These are phyloP conservation scores for Sogatella furcifera DNA, from an alignment of 1,140 invertebrate genomes.

Conservation along the genomic window DNA sequence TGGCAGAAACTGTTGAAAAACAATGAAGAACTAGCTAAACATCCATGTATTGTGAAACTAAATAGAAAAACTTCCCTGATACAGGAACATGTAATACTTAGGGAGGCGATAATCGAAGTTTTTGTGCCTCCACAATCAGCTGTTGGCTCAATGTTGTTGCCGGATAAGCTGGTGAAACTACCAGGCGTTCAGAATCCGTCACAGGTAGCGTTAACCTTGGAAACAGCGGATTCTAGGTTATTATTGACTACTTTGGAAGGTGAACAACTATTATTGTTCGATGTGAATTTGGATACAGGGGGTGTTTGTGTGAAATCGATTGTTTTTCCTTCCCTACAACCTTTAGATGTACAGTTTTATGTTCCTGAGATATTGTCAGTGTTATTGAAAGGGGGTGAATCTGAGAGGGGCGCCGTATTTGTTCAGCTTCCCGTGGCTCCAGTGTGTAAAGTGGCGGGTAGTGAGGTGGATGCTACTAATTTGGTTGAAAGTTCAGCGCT, in stretches of 20 bases:
- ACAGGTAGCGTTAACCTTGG: neutral
- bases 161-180: slow-evolving; percentile 1
- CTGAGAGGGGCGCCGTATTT: slow-evolving; percentile 44
- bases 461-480: slow-evolving; percentile 32
- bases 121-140: slow-evolving; percentile 51
- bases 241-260: neutral
- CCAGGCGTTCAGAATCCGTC: neutral
- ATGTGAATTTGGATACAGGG: slow-evolving; percentile 2
- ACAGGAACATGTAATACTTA: slow-evolving; percentile 66
- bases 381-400: slow-evolving; percentile 46
- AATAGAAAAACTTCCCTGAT: slow-evolving; percentile 67
- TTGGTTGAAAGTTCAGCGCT: slow-evolving; percentile 37
- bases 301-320: slow-evolving; percentile 15
- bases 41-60: slow-evolving; percentile 60
- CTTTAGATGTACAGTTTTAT: slow-evolving; percentile 70
- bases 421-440: slow-evolving; percentile 50
- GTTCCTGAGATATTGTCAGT: slow-evolving; percentile 65
- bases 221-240: neutral
- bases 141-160: slow-evolving; percentile 13
- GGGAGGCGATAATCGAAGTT: slow-evolving; percentile 51
- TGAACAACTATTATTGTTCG: neutral
- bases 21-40: slow-evolving; percentile 56
- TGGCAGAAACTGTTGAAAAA: slow-evolving; percentile 69
- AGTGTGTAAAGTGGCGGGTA: slow-evolving; percentile 30
- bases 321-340: slow-evolving; percentile 22